These are phyloP conservation scores for Desmophyllum pertusum DNA, from an alignment of 92 coral and sea anemone species.

Conservation along the genomic window DNA sequence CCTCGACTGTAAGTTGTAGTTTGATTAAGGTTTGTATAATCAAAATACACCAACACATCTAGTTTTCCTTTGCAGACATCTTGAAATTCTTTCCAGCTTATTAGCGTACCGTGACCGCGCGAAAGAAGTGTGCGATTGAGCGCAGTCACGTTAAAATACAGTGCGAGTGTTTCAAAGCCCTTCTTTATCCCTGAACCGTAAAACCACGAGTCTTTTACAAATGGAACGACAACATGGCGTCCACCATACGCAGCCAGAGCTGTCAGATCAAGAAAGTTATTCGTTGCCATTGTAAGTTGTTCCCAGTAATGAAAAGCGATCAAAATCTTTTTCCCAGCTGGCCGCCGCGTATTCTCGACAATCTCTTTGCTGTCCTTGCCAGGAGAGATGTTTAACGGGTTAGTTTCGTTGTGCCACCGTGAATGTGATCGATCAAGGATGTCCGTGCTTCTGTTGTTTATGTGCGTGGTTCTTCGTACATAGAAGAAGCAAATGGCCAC, in stretches of 20 bases:
- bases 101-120: conserved; percentile 73
- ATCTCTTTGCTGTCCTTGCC: background rate
- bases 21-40: conserved; percentile 58
- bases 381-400: background rate
- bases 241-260: conserved; percentile 78
- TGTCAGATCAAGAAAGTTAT: conserved; percentile 80
- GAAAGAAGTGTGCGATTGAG: conserved; percentile 61
- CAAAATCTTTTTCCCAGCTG: conserved; percentile 70
- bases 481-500: background rate
- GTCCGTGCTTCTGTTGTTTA: background rate
- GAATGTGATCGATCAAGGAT: background rate
- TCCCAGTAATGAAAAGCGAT: conserved; percentile 84
- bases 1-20: conserved; percentile 53
- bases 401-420: background rate
- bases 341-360: background rate
- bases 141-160: conserved; percentile 65
- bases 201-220: conserved; percentile 77
- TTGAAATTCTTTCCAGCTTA: conserved; percentile 74
- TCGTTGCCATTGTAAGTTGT: conserved; percentile 86
- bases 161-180: conserved; percentile 67
- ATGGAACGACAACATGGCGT: conserved; percentile 86
- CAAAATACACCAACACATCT: conserved; percentile 78
- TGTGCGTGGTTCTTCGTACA: background rate
- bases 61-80: conserved; percentile 70
- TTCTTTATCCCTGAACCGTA: conserved; percentile 20